Conservation (phyloP, 2,797 vertebrate genomes). For the Enteromius fasciolatus region DNA sequence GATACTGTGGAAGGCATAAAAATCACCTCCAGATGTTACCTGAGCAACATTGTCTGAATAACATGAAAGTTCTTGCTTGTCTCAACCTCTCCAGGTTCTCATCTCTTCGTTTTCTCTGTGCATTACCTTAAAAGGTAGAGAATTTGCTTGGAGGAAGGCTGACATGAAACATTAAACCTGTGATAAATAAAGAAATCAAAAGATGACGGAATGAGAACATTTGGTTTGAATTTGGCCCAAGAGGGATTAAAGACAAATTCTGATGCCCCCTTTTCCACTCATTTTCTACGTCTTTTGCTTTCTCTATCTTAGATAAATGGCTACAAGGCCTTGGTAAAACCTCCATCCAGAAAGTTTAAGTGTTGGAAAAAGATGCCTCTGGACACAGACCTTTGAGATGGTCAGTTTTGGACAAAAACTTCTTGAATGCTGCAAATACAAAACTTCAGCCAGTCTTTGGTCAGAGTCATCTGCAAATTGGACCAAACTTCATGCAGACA, state of each 20-base stretch:
- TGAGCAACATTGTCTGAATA: constrained; percentile 27
- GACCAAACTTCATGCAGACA: neutral
- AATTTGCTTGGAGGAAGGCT: constrained; percentile 11
- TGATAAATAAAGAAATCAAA: constrained; percentile 46
- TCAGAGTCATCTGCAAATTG: neutral
- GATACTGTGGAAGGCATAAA: neutral
- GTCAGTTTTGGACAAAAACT: neutral
- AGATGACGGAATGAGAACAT: constrained; percentile 39
- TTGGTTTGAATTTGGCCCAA: constrained; percentile 34
- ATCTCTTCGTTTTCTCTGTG: constrained; percentile 4
- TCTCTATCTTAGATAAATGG: constrained; percentile 4
- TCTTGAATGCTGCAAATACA: neutral
- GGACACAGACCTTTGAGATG: neutral
- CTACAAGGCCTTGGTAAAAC: neutral
- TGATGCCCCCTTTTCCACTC: neutral
- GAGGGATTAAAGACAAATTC: neutral
- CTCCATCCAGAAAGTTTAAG: neutral
- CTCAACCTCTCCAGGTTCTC: constrained; percentile 30
- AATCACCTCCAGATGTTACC: constrained; percentile 43
- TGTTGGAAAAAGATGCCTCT: neutral
- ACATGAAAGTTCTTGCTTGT: constrained; percentile 41
- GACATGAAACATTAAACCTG: constrained; percentile 39
- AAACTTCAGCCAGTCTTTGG: neutral
- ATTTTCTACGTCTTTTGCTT: neutral
- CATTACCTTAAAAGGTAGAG: constrained; percentile 43